Base-by-base conservation (phyloP, 1,140 invertebrate species). In the Bombus pascuorum region DNA sequence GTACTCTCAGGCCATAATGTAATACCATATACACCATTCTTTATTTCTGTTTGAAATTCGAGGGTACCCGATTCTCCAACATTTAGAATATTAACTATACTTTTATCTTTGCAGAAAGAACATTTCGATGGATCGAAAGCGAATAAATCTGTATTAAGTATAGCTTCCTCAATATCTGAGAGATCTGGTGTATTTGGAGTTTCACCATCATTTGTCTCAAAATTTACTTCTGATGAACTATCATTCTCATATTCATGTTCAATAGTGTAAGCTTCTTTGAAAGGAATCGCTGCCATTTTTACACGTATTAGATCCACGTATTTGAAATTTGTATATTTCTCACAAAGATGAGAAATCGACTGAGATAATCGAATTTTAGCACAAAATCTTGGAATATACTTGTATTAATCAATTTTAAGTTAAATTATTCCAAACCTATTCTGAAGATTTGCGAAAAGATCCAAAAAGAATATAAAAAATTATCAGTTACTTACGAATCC, bases 361-460 rank as follows among this genome's bases (percentile, higher is more conserved):
- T 32, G 32, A 32, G 32, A 32, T 32, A 32, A 32, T 25, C 85
- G 81, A 70, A 93, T 85, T 82, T 90, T 91, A 57, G 78, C 75
- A 39, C 84, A 81, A 77, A 83, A 90, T 2, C n/a, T 44, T 28
- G 88, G 75, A 37, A 81, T 39, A 34, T 86, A 44, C 22, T 57
- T 62, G 10, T 89, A 80, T 10, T 87, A 62, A 18, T 65, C 32
- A 42, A 93, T 87, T 42, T 87, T 81, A 28, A 42, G 10, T 1
- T 10, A 10, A 42, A 42, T 42, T 10, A 42, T 1, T 10, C 9
- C 39, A 42, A 42, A 42, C 39, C 39, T 1, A 42, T 42, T 39
- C 9, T 39, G 8, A 39, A 39, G 0, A 39, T 39, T 42, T 42
- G 9, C 0, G 10, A 42, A 42, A 42, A 0, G 1, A 42, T 42